Base-by-base conservation (phyloP, 2,888 invertebrate species). In the Ornithoptera alexandrae region DNA sequence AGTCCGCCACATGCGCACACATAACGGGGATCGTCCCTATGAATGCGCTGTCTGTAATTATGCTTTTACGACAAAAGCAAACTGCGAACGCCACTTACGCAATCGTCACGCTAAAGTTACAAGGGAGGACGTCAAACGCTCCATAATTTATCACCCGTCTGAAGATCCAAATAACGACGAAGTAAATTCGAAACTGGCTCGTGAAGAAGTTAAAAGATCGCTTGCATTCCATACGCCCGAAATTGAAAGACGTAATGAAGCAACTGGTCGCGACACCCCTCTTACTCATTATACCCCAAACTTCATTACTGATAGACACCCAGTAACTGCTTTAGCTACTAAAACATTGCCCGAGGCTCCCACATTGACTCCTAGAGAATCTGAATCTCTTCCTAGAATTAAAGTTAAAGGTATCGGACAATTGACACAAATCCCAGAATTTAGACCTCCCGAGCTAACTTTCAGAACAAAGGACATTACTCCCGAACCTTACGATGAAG, bases 31-130 rank as follows among this genome's bases (percentile, higher is more conserved):
- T 79, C 94, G 98, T 17, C 98, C 98, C 0, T 98, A 97, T 83
- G 97, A 98, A 85, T 99, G 98, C 82, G 95, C 96, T 0, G 94
- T 98, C n/a, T 99, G 99, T 86, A 97, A 97, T 81, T 98, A 97
- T 82, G 98, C 98, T 3, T 99, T 99, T 86, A 98, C 98, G 39
- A 98, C 98, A 0, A 98, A 98, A 90, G 98, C 98, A 1, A 98
- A 99, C 84, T 99, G 99, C 85, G 98, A 99, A 88, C 94, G 98
- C 8, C 98, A 99, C 85, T 93, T 98, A 77, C 94, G 98, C 74
- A 98, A 98, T 85, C 94, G 98, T 36, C 98, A 98, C 81, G 95
- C 96, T 0, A 97, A 97, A 86, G 94, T 95, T 1, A 96, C 96
- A 1, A 94, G 97, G 68, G 97, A 98, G 76, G 98, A 98, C 77